Evolutionary conservation across 1,140 invertebrate species (phyloP), one percentile per base, ranked within the genome.

Genomic region (Gryon sp.): DNA sequence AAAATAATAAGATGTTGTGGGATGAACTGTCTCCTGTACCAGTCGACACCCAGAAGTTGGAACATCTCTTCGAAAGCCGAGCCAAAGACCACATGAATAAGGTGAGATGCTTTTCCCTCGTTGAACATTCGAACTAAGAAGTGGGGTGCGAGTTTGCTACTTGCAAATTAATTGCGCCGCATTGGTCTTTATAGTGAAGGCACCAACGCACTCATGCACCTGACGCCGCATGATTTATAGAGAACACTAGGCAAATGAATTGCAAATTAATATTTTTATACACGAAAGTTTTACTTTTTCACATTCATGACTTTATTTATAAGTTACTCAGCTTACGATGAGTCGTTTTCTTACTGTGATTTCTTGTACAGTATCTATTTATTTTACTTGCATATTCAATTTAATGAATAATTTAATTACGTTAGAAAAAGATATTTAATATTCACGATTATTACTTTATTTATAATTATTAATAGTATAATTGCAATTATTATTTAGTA

Each of bases 21-120:
- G 96, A 98, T 86, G 96, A 98, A 82, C 85, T 99, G 15, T 92
- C 91, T 32, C 91, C 93, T 7, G 93, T 97, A 1, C 91, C 91
- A 32, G 91, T 99, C 8, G 98, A 99, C 86, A 96, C 94, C 4
- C 93, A 96, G 80, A 98, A 97, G 88, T 88, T 99, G 70, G 97
- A 99, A 87, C 96, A 98, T 89, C 90, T 99, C 14, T 99, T 99
- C 90, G 98, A 99, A 90, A 97, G 96, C 7, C 92, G 97, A 79
- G 95, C 96, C 59, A 99, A 98, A 90, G 98, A 99, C 90, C 90
- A 97, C 70, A 95, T 98, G 79, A 93, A 93, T 73, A 98, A 98
- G 95, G 96, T 97, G 88, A 85, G 79, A 73, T 16, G 0, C 30
- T 46, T 26, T 30, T 4, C 16, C 18, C 18, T 34, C 26, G 2